Base-by-base conservation (phyloP, 2,888 invertebrate genomes). In the Drosophila mercatorum region DNA sequence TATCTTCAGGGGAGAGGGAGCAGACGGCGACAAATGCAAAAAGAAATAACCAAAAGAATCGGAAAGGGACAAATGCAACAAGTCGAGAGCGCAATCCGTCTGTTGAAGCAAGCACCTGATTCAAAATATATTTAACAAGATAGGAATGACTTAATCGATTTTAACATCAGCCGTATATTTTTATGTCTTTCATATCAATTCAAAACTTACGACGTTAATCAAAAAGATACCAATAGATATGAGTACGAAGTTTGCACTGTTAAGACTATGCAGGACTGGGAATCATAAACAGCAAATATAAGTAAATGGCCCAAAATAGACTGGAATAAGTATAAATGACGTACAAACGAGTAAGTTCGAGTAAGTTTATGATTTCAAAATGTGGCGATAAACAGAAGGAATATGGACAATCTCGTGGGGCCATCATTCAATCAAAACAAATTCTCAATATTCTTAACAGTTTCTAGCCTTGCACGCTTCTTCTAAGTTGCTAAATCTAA, bases 1-100 rank as follows among this genome's bases (percentile, higher is more conserved):
- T 17, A 31, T 56, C 31, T 36, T 22, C 26, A 75, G 74, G 57
- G 55, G 14, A 7, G 47, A 55, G 12, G 51, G 47, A 10, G n/a
- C n/a, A 31, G 49, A 3, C 36, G 46, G 47, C 7, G 44, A 55
- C 17, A 31, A 58, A 17, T 58, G 57, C 63, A 49, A 56, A 22
- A 31, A 63, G 44, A 56, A 62, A 57, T 51, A 31, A 7, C 12
- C 26, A 12, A 26, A 3, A 1, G 14, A 46, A 52, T 14, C 28
- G 17, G 46, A 38, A n/a, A 14, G 43, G 12, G 36, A 61, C 0
- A 38, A 73, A 38, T 59, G 43, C 55, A 59, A 59, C 7, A 43
- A 47, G 12, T 34, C 31, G n/a, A 31, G 28, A 12, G 4, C 47
- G 31, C 28, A 28, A 28, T 7, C 5, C 8, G 2, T 31, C n/a